Evolutionary conservation across 2,797 vertebrate species (phyloP), one percentile per base, ranked within the genome.

Genomic region (Decapterus maruadsi): DNA sequence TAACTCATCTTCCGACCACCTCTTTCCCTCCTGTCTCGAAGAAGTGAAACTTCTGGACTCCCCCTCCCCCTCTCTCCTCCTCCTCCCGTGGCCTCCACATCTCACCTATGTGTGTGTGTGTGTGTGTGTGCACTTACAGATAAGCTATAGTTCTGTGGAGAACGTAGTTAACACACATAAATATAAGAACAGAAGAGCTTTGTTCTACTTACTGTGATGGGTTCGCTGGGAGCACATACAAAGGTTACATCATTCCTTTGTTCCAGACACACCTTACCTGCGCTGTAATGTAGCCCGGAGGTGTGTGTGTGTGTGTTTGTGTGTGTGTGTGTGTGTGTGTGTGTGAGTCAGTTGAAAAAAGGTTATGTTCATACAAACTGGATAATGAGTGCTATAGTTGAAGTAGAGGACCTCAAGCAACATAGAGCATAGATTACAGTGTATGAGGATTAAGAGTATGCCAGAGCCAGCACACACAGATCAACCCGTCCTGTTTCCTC

Each of bases 1-100:
- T 88, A 86, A 88, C 80, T 92, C 86, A 87, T 73, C 53, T 45
- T 66, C 20, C 58, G 55, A 78, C 57, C 29, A 51, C 62, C 4
- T 17, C 38, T 48, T 51, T 14, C 16, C 51, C 56, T 53, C 36
- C 43, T 43, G 60, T 86, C 68, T 78, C 12, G 2, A 75, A 62
- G 67, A 78, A 80, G 72, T 74, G 65, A 89, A 88, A 75, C 80
- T 72, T 69, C 65, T 75, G 53, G 55, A n/a, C 34, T 29, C 10
- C 43, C 16, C 17, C 10, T 40, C 16, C 17, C 45, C 50, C 3
- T 46, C 75, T 26, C 45, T 45, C 3, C 45, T 38, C 10, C 11
- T 11, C 20, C 22, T 14, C 22, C 59, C 20, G 4, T 57, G 0
- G 1, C 36, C 36, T 62, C 62, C 55, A 70, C 68, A 61, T 79